Base-by-base conservation (phyloP, 1,140 invertebrate species). In the Piezodorus guildinii region DNA sequence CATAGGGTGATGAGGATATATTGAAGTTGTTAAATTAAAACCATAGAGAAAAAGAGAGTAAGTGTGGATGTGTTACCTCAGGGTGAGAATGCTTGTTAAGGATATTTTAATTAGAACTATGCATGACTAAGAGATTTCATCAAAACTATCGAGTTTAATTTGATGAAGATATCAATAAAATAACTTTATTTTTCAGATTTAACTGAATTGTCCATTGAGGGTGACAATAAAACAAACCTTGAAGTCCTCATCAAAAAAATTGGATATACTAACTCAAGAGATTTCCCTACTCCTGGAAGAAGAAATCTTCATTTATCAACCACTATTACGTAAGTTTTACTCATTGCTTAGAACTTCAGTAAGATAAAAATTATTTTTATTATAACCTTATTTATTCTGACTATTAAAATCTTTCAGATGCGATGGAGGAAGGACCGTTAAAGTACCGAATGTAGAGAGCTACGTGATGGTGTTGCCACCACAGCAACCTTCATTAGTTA, bases 241-340 rank as follows among this genome's bases (percentile, higher is more conserved):
- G 91, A 96, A 74, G 87, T 84, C 3, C 73, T 96, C 4, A 78
- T 97, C 61, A 83, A 87, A 19, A 86, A 91, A 71, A 85, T 97
- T 65, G 89, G 90, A 19, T 98, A 97, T 73, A 85, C 87, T 4
- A 97, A 98, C 74, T 84, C 85, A 1, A 80, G 94, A 60, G 83
- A 88, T 67, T 94, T 88, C 76, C 94, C 95, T 0, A 96, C 93
- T 1, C 91, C 94, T 3, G 95, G 94, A 1, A 76, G 92, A 12
- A 79, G 94, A 19, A 94, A 92, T 72, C 83, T 98, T 68, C 85
- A 88, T 66, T 77, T 96, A 10, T 83, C 84, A 39, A 91, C 89
- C 0, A 85, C 84, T 45, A 83, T 93, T 61, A 83, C 83, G 69
- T 88, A 77, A 74, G 82, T 71, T 64, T 44, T 15, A n/a, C 2